These are phyloP conservation scores for Phylloscopus collybita DNA, from an alignment of 2,797 vertebrate genomes.

Conservation along the genomic window DNA sequence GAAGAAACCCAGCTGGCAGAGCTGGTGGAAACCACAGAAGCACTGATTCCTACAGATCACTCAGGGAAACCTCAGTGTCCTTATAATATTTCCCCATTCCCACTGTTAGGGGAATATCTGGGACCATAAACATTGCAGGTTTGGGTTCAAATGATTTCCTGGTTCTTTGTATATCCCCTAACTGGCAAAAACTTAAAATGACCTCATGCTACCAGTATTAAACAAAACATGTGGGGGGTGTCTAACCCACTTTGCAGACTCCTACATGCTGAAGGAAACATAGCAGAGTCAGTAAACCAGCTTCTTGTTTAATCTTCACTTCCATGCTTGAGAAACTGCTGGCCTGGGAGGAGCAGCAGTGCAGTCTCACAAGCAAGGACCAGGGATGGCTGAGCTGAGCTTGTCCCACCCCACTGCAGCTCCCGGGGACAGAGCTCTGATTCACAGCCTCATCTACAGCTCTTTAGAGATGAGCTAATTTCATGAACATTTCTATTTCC, in stretches of 20 bases:
- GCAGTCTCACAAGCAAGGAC: neutral
- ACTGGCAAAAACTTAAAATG: neutral
- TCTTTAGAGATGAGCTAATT: constrained; percentile 22
- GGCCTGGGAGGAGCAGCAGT: neutral
- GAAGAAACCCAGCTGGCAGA: neutral
- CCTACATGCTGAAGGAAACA: neutral
- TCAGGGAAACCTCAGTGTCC: neutral
- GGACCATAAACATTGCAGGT: neutral
- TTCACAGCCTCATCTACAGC: neutral
- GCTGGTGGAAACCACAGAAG: neutral
- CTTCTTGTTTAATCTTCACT: neutral
- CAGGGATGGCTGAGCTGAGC: neutral
- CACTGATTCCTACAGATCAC: neutral
- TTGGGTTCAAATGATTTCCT: neutral
- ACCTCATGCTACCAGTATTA: neutral
- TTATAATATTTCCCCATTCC: neutral
- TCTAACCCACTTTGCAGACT: neutral
- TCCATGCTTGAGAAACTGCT: neutral
- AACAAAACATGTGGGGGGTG: neutral
- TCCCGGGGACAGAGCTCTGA: neutral
- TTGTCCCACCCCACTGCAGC: neutral
- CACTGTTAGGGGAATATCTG: neutral
- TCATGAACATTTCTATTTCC: constrained; percentile 11
- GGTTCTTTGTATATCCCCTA: neutral
- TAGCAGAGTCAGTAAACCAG: constrained; percentile 1